These are phyloP conservation scores for Griposia aprilina DNA, from an alignment of 2,888 invertebrate genomes.

Conservation along the genomic window DNA sequence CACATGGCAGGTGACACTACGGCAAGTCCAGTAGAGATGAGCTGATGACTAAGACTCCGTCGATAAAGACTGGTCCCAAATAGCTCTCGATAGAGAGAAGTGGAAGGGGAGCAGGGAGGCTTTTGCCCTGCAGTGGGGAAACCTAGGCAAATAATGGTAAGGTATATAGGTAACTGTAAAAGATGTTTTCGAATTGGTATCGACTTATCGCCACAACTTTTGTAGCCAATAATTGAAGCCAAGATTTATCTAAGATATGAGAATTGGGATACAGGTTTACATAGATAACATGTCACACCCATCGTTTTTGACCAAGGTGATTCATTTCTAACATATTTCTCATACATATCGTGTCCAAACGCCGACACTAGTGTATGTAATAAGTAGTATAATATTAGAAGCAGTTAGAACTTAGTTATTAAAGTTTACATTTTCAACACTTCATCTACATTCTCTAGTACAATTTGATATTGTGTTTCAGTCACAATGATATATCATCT, in stretches of 20 bases:
- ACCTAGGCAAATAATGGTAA: not conserved
- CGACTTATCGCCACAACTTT: not conserved
- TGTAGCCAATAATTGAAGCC: not conserved
- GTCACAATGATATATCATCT: slow-evolving; percentile 47
- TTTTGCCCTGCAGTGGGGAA: too few relatives aligned
- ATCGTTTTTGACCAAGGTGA: slow-evolving; percentile 24
- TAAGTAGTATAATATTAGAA: slow-evolving; percentile 5
- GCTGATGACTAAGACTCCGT: not conserved
- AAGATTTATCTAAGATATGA: slow-evolving; percentile 19
- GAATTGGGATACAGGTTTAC: slow-evolving; percentile 8
- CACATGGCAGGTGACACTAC: not conserved
- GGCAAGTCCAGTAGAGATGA: not conserved
- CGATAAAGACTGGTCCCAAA: not conserved
- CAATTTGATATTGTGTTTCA: not conserved
- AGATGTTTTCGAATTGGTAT: not conserved
- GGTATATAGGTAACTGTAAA: not conserved
- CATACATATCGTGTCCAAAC: not conserved
- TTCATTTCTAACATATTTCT: slow-evolving; percentile 13
- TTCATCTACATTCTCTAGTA: not conserved
- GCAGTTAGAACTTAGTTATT: not conserved
- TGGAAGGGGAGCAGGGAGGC: not conserved
- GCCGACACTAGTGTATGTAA: not conserved
- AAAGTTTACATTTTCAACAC: not conserved
- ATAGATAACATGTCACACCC: slow-evolving; percentile 23
- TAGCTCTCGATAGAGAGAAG: not conserved